phyloP scores from a whole-genome alignment of 2,797 vertebrate genomes.

The Percopsis omiscomaycus region DNA sequence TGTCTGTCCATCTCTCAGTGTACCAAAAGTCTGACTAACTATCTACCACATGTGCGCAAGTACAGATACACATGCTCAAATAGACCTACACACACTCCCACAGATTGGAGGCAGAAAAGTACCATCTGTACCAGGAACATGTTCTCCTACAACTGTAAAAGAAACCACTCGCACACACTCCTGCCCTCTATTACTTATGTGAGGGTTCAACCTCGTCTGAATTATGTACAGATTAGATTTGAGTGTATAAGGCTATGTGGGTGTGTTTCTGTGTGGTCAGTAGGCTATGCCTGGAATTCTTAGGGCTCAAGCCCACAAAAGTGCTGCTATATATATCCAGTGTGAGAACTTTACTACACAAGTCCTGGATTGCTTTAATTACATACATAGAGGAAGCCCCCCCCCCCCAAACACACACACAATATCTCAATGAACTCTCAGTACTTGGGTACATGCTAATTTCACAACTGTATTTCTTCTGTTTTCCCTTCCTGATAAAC shows the following conservation, averaged over 20 bases:
- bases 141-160: slow-evolving; percentile 35
- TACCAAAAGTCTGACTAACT: slow-evolving; percentile 71
- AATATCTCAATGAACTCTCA: slow-evolving; percentile 8
- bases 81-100: slow-evolving; percentile 57
- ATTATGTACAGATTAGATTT: slow-evolving; percentile 32
- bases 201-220: slow-evolving; percentile 34
- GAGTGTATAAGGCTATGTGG: slow-evolving; percentile 1
- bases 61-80: slow-evolving; percentile 21
- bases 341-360: slow-evolving; percentile 57
- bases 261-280: slow-evolving; percentile 14
- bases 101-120: slow-evolving; percentile 60
- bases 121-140: slow-evolving; percentile 66
- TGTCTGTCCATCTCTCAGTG: slow-evolving; percentile 60
- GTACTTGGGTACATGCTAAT: slow-evolving; percentile 42
- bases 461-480: slow-evolving; percentile 6
- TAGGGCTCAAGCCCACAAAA: slow-evolving; percentile 40
- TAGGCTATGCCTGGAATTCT: slow-evolving; percentile 48
- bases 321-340: slow-evolving; percentile 46
- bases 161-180: slow-evolving; percentile 11
- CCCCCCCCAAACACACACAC: slow-evolving; percentile 12
- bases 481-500: background rate
- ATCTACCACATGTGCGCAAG: slow-evolving; percentile 46
- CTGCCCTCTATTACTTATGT: slow-evolving; percentile 21
- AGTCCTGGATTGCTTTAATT: slow-evolving; percentile 51
- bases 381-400: slow-evolving; percentile 28